Base-by-base conservation (phyloP, 2,888 invertebrate species). In the Mythimna impura region DNA sequence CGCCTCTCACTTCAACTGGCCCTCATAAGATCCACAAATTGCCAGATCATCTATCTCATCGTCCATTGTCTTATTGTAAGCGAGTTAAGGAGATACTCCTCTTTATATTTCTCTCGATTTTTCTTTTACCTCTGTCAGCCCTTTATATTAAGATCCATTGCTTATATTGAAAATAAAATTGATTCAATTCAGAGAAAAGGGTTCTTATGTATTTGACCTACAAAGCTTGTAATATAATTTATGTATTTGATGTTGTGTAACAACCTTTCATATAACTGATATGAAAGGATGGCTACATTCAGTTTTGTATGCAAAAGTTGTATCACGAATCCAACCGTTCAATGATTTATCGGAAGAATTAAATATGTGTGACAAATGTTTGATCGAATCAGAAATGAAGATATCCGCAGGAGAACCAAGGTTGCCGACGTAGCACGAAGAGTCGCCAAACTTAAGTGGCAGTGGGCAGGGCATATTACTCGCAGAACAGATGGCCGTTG, bases 31-130 rank as follows among this genome's bases (percentile, higher is more conserved):
- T 66, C 50, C 70, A 70, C 78, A 82, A 82, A 82, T 85, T 71
- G 82, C 71, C 63, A 78, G 71, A 78, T 85, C 79, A 78, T 85
- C 68, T 20, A 66, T 78, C 83, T 78, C 25, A n/a, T n/a, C n/a
- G n/a, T 55, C 25, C 71, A 71, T 71, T 61, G 85, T 73, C 82
- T 82, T 82, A 71, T 71, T 82, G 68, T 82, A 64, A 71, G 58
- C 65, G 70, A 71, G 63, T 63, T 62, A 76, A 65, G 43, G 7
- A 60, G 52, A 61, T 58, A 10, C 60, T 34, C 17, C 1, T 57
- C 9, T 52, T 55, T 80, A 66, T 61, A 66, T 80, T 58, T 50
- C 69, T 30, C 74, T 64, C 65, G 68, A 80, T 74, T 64, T 66
- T 55, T 2, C 7, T 52, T 52, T 67, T 3, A 17, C 57, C 50